Base-by-base conservation (phyloP, 2,113 vertebrate species). In the Gorsachius goisagi region DNA sequence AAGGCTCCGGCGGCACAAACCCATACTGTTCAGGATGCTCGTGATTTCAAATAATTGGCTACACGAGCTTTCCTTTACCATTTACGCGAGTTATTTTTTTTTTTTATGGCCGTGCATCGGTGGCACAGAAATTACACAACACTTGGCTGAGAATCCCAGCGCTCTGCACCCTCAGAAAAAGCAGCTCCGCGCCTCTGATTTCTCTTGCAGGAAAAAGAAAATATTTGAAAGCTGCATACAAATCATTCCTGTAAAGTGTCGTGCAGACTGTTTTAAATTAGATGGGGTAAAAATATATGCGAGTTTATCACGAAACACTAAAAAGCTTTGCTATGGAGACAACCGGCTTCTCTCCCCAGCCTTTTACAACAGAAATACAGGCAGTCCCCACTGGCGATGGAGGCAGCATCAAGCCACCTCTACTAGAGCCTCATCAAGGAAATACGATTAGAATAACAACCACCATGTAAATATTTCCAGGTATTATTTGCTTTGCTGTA, bases 111-210 rank as follows among this genome's bases (percentile, higher is more conserved):
- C 22, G 3, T 33, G 91, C 86, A 87, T 45, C 90, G 15, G 71
- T 41, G 85, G 93, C 96, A 95, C 26, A 96, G 85, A 86, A 67
- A 95, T 95, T 88, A 77, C 93, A 56, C 80, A 93, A 77, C 47
- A 39, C 72, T 90, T 88, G 75, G 96, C 93, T 39, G 85, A 79
- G 92, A 74, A 92, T 11, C 67, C 30, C 62, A 8, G 58, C 0
- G 4, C 68, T 49, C 74, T 39, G 78, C 69, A 44, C 49, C 90
- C 85, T 85, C 81, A 3, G 17, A 77, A 76, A 63, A 41, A 62
- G 79, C 89, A 84, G 90, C 85, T 93, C 93, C 24, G 7, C n/a
- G 88, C 71, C 7, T 18, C 95, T 80, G 11, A 66, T 90, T 86
- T 77, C 88, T 69, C 92, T 72, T 15, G 50, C 88, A 74, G 92